These are phyloP conservation scores for Scomber colias DNA, from an alignment of 2,113 vertebrate species.

Conservation along the genomic window DNA sequence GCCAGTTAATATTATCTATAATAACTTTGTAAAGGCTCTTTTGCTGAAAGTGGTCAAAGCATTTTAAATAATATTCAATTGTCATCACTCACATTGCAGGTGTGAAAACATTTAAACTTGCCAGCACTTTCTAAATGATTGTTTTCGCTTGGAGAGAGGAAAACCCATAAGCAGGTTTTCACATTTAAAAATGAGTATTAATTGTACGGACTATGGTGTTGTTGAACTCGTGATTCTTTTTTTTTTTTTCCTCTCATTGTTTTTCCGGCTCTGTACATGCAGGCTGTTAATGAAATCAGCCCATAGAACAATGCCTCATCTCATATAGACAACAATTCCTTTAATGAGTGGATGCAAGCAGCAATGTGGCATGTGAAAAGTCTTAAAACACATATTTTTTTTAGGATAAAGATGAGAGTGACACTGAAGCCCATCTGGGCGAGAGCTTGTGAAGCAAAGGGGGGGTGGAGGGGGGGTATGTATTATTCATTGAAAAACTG, in stretches of 20 bases:
- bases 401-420: slow-evolving; percentile 56
- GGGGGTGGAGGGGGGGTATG: slow-evolving; percentile 88
- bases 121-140: not conserved
- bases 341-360: slow-evolving; percentile 62
- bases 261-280: slow-evolving; percentile 51
- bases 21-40: slow-evolving; percentile 4
- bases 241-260: slow-evolving; percentile 34
- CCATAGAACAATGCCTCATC: slow-evolving; percentile 54
- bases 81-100: slow-evolving; percentile 3
- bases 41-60: slow-evolving; percentile 8
- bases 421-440: slow-evolving; percentile 58
- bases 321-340: slow-evolving; percentile 53
- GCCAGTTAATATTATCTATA: slow-evolving; percentile 23
- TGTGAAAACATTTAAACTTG: slow-evolving; percentile 11
- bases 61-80: slow-evolving; percentile 14
- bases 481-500: slow-evolving; percentile 95
- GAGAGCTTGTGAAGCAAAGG: slow-evolving; percentile 52
- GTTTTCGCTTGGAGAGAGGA: not conserved
- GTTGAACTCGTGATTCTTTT: slow-evolving; percentile 1
- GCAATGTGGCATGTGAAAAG: slow-evolving; percentile 57
- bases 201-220: slow-evolving; percentile 12
- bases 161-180: not conserved
- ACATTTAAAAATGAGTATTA: slow-evolving; percentile 30
- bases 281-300: slow-evolving; percentile 64
- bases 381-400: slow-evolving; percentile 57